Conservation (phyloP, 2,113 vertebrate species). For the Propithecus coquereli region DNA sequence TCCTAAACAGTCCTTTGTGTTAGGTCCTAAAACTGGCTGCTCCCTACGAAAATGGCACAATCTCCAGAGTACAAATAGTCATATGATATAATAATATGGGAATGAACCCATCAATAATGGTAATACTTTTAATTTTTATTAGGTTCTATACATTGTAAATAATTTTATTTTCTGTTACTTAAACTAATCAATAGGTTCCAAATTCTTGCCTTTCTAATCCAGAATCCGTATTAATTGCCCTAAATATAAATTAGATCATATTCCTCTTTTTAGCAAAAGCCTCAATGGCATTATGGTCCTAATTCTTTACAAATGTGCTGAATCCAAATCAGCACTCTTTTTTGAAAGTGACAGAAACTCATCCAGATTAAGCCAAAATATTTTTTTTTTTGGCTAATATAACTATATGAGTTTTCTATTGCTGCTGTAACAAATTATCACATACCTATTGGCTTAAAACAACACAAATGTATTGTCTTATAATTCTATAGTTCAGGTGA, state of each 20-base stretch:
- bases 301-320: background rate
- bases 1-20: background rate
- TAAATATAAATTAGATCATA: background rate
- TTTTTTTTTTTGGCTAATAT: background rate
- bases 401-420: background rate
- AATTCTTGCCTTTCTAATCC: background rate
- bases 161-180: background rate
- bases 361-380: background rate
- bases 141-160: background rate
- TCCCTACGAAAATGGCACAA: background rate
- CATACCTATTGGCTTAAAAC: background rate
- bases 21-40: background rate
- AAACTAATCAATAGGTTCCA: background rate
- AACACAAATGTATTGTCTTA: background rate
- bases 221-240: background rate
- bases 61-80: background rate
- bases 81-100: background rate
- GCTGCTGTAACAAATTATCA: background rate
- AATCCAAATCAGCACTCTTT: background rate
- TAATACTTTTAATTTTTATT: background rate
- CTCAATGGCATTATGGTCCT: background rate
- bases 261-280: background rate
- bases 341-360: background rate
- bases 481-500: background rate
- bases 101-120: background rate